Conservation (phyloP, 1,140 invertebrate genomes). For the Lucilia cuprina region DNA sequence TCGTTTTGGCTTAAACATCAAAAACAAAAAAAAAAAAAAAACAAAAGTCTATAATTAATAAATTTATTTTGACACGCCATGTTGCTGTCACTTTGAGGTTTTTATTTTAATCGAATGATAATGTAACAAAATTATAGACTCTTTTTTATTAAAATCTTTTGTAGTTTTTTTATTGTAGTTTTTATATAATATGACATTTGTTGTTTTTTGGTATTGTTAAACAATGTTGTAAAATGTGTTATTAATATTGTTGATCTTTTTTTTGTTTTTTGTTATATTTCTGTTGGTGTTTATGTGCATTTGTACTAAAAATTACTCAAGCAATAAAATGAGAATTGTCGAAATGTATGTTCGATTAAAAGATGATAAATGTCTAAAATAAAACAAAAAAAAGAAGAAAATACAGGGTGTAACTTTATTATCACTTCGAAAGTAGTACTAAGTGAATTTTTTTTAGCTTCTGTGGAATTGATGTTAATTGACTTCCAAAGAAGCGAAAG, state of each 20-base stretch:
- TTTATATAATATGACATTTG: background rate
- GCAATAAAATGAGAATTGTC: background rate
- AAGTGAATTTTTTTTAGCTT: too few relatives aligned
- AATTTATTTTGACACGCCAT: slow-evolving; percentile 17
- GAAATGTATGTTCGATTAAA: too few relatives aligned
- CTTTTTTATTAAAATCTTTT: background rate
- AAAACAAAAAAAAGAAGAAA: too few relatives aligned
- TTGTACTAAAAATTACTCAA: background rate
- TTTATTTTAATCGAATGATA: background rate
- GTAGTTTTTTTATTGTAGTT: background rate
- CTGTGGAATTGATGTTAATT: too few relatives aligned
- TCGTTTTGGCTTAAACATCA: background rate
- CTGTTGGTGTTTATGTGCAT: background rate
- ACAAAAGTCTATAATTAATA: slow-evolving; percentile 15
- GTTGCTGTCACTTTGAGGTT: slow-evolving; percentile 17
- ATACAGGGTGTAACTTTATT: too few relatives aligned
- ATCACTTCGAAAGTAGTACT: too few relatives aligned
- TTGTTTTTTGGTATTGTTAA: background rate
- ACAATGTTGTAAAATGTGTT: slow-evolving; percentile 10
- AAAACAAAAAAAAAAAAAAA: background rate
- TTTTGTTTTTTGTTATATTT: background rate
- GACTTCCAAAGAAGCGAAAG: too few relatives aligned
- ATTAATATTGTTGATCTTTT: slow-evolving; percentile 17
- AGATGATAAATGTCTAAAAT: too few relatives aligned
- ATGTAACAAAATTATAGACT: background rate